Conservation (phyloP, 1,140 invertebrate species). For the Drosophila auraria region DNA sequence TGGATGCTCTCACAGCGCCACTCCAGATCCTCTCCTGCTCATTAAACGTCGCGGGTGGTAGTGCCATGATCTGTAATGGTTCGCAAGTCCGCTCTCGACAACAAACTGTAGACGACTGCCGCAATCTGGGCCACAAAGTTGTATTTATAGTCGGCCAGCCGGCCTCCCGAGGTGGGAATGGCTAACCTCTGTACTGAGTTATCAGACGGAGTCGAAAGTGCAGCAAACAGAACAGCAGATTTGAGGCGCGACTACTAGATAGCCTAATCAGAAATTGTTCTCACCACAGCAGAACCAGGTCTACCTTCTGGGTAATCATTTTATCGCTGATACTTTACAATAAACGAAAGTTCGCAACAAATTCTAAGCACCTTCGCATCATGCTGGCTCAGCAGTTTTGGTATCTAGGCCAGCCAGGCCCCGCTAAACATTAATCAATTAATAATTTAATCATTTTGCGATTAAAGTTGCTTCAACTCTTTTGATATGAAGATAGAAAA, state of each 20-base stretch:
- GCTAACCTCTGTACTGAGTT: conserved; percentile 1
- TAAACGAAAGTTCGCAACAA: not conserved
- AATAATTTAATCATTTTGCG: not conserved
- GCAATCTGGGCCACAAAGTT: not conserved
- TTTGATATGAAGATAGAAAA: too few relatives aligned
- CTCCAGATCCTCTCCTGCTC: conserved; percentile 70
- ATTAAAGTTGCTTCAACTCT: not conserved
- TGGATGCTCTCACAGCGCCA: conserved; percentile 49
- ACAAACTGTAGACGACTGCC: conserved; percentile 8
- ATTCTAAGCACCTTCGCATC: not conserved
- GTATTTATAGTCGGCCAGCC: conserved; percentile 9
- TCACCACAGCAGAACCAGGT: not conserved
- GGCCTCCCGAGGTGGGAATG: not conserved
- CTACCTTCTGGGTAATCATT: not conserved
- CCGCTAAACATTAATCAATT: not conserved
- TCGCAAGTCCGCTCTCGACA: not conserved
- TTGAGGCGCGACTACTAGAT: not conserved
- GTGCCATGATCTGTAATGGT: not conserved
- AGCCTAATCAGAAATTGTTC: not conserved
- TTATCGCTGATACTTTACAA: conserved; percentile 5
- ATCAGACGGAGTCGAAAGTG: conserved; percentile 14
- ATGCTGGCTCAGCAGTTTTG: conserved; percentile 2
- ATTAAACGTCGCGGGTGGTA: conserved; percentile 12
- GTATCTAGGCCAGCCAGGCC: not conserved
- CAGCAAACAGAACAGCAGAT: not conserved